Evolutionary conservation across 2,113 vertebrate species (phyloP).

Genomic region (Aldabrachelys gigantea): DNA sequence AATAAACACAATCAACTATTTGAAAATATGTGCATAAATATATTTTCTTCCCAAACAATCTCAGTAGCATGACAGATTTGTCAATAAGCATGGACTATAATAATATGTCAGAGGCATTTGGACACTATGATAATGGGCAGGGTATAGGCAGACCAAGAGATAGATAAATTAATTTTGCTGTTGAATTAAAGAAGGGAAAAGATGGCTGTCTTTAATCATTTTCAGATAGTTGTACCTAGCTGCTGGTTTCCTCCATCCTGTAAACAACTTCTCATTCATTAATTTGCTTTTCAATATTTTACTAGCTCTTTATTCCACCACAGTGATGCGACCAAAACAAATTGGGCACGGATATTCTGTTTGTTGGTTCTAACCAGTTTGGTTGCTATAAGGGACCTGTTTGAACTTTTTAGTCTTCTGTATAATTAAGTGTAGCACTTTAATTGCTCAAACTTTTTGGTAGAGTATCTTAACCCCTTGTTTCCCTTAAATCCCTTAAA

Average conservation of each 20-base stretch:
- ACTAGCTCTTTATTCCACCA: neutral
- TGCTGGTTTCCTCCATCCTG: neutral
- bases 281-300: rapidly evolving
- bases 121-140: rapidly evolving
- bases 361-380: neutral
- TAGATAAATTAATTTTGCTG: neutral
- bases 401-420: neutral
- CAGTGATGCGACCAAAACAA: neutral
- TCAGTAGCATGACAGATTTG: neutral
- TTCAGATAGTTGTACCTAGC: neutral
- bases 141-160: neutral
- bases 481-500: constrained; percentile 45
- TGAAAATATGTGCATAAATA: neutral
- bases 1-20: neutral
- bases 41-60: constrained; percentile 25
- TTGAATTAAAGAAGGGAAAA: neutral
- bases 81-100: neutral
- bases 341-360: neutral
- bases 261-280: neutral
- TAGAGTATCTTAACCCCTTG: neutral
- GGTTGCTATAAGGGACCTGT: neutral
- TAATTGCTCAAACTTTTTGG: constrained; percentile 7
- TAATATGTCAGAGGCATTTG: neutral
- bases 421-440: neutral
- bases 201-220: neutral